A percentile compares a stretch with the other conserved stretches of the same genome.
These are phyloP conservation scores for Stegophylla sp. DNA, from an alignment of 2,888 invertebrate genomes.

Conservation along the genomic window DNA sequence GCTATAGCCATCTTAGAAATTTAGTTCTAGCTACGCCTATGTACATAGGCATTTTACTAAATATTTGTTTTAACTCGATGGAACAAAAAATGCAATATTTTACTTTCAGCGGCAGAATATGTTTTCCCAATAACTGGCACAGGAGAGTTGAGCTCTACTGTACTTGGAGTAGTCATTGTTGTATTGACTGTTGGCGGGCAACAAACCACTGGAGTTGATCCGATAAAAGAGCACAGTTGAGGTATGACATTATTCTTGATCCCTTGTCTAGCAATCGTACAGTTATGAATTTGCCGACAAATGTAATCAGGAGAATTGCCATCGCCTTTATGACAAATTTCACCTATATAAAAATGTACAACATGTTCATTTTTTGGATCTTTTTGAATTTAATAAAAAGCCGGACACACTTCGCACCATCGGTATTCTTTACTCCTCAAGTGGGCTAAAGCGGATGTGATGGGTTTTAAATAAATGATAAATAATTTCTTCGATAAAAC, in stretches of 20 bases:
- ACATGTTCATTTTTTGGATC: not conserved
- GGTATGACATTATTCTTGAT: slow-evolving; percentile 42
- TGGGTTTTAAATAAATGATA: too few species aligned
- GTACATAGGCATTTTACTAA: too few species aligned
- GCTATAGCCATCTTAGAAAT: too few species aligned
- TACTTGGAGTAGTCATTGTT: not conserved
- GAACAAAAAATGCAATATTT: not conserved
- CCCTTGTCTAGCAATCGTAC: slow-evolving; percentile 19
- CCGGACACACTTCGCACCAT: too few species aligned
- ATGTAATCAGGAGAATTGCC: not conserved
- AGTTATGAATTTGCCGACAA: slow-evolving; percentile 50
- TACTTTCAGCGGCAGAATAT: slow-evolving; percentile 38
- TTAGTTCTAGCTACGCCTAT: too few species aligned
- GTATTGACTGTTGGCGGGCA: slow-evolving; percentile 13
- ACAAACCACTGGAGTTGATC: slow-evolving; percentile 51
- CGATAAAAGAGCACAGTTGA: slow-evolving; percentile 44
- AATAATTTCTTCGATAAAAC: too few species aligned
- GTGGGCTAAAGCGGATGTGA: too few species aligned
- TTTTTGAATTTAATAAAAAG: too few species aligned
- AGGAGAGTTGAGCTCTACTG: too few species aligned
- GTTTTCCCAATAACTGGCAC: not conserved
- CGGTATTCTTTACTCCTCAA: too few species aligned
- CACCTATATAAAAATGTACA: slow-evolving; percentile 1
- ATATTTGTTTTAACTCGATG: not conserved
- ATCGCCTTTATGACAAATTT: slow-evolving; percentile 22